phyloP scores from a whole-genome alignment of 2,797 vertebrate genomes.

The Lepilemur septentrionalis region DNA sequence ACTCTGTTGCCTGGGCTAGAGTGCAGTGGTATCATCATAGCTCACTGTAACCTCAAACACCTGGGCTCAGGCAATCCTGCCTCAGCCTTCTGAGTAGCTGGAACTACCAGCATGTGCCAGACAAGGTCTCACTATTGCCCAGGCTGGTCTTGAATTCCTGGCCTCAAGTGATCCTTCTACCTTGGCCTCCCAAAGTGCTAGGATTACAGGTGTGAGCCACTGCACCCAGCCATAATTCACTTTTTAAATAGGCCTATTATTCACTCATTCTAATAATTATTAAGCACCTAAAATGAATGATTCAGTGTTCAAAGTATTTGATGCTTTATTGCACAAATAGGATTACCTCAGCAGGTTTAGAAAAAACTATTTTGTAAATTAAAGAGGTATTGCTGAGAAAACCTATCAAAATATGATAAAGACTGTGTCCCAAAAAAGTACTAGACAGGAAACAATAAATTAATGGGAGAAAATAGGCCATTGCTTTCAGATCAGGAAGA shows the following conservation, averaged over 20 bases:
- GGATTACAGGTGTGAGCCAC: too few relatives aligned
- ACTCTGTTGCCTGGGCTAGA: too few relatives aligned
- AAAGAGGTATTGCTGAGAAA: background rate
- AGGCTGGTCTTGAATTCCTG: too few relatives aligned
- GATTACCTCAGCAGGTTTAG: background rate
- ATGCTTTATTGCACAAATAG: background rate
- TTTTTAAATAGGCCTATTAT: background rate
- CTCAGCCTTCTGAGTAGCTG: too few relatives aligned
- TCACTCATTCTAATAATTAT: background rate
- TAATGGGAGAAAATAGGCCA: background rate
- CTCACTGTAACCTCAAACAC: too few relatives aligned
- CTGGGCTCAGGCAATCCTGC: too few relatives aligned
- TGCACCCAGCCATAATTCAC: background rate
- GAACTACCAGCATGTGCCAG: too few relatives aligned
- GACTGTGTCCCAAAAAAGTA: background rate
- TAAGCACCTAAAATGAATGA: background rate
- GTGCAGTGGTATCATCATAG: too few relatives aligned
- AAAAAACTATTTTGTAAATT: background rate
- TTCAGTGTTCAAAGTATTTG: background rate
- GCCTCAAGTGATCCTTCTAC: too few relatives aligned
- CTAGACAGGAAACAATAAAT: background rate
- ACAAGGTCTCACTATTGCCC: too few relatives aligned
- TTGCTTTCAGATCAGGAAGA: background rate
- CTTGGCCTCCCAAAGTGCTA: too few relatives aligned
- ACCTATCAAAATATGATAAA: background rate